These are phyloP conservation scores for Chironomus striatipennis DNA, from an alignment of 1,140 invertebrate species.

Conservation along the genomic window DNA sequence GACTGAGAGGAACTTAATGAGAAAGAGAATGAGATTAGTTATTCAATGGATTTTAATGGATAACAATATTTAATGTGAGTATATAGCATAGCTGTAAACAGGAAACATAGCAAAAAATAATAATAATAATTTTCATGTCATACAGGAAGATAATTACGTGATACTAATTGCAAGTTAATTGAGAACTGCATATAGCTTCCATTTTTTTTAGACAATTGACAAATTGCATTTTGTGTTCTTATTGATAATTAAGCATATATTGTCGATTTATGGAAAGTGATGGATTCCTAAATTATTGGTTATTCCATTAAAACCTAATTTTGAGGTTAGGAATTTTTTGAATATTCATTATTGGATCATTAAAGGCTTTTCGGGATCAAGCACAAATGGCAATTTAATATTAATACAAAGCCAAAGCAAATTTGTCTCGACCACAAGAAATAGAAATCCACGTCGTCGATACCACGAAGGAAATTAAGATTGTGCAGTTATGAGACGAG, in stretches of 20 bases:
- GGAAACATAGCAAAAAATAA: background rate
- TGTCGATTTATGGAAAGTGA: too few species aligned
- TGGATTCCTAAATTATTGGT: too few species aligned
- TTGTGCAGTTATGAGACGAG: slow-evolving; percentile 6
- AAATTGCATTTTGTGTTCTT: too few species aligned
- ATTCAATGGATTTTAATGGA: background rate
- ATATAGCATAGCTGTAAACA: background rate
- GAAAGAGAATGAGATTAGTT: background rate
- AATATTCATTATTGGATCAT: too few species aligned
- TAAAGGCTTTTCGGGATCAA: too few species aligned
- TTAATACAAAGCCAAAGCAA: too few species aligned
- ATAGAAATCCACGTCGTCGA: background rate
- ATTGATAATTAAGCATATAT: too few species aligned
- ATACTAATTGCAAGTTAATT: slow-evolving; percentile 19
- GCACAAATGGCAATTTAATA: too few species aligned
- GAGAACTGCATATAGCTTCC: background rate
- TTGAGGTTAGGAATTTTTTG: too few species aligned
- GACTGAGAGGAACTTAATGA: background rate
- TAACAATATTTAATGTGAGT: background rate
- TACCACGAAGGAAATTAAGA: slow-evolving; percentile 7
- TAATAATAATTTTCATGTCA: background rate
- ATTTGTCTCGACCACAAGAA: too few species aligned
- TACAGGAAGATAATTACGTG: slow-evolving; percentile 22
- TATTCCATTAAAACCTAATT: too few species aligned
- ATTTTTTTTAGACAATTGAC: too few species aligned